Evolutionary conservation across 1,140 invertebrate species (phyloP).

Genomic region (Oryctes rhinoceros): DNA sequence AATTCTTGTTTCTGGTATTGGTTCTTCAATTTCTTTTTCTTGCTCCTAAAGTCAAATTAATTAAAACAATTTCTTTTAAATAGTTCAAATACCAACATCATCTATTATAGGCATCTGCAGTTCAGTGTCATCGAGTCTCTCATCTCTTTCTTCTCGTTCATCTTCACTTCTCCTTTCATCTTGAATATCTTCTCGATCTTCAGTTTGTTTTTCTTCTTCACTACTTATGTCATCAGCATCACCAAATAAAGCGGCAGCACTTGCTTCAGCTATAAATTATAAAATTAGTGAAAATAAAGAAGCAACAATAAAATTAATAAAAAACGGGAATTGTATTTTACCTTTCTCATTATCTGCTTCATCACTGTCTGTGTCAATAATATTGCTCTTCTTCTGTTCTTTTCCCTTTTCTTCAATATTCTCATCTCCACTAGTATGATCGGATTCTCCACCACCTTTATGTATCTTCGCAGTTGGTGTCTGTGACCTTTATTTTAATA

Average conservation of each 20-base stretch:
- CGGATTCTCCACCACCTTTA: background rate
- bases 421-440: slow-evolving; percentile 38
- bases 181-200: slow-evolving; percentile 56
- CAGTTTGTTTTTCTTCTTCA: slow-evolving; percentile 75
- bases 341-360: slow-evolving; percentile 56
- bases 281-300: too few species aligned
- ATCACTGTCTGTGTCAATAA: slow-evolving; percentile 67
- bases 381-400: slow-evolving; percentile 60
- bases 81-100: slow-evolving; percentile 41
- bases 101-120: slow-evolving; percentile 51
- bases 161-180: slow-evolving; percentile 58
- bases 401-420: slow-evolving; percentile 55
- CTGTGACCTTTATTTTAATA: background rate
- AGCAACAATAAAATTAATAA: too few species aligned
- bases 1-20: slow-evolving; percentile 90
- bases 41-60: slow-evolving; percentile 58
- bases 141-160: slow-evolving; percentile 52
- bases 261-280: slow-evolving; percentile 61
- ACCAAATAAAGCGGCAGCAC: slow-evolving; percentile 87
- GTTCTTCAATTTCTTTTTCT: slow-evolving; percentile 73
- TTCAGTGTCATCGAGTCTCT: slow-evolving; percentile 62
- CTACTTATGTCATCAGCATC: slow-evolving; percentile 90
- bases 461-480: background rate
- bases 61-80: slow-evolving; percentile 38
- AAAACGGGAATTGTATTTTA: background rate